phyloP scores from a whole-genome alignment of 2,888 invertebrate species.

The Apodemia mormo region DNA sequence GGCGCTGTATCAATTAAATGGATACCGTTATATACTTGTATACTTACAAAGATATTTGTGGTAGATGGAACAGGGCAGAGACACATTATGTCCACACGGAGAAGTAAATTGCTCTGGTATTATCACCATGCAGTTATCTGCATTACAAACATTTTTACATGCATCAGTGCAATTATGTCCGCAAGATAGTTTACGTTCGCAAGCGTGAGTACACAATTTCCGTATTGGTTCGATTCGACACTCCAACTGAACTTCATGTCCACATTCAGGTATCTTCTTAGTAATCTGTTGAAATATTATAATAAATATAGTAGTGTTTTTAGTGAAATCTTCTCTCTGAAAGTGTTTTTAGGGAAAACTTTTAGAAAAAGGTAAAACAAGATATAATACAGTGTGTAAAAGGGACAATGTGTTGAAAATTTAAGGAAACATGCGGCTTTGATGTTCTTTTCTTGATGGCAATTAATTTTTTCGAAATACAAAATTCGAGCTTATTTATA shows the following conservation, averaged over 20 bases:
- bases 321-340: too few species aligned
- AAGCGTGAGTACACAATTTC: constrained; percentile 59
- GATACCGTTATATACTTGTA: too few species aligned
- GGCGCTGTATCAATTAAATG: constrained; percentile 29
- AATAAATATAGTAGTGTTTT: too few species aligned
- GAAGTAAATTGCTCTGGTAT: constrained; percentile 46
- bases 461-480: too few species aligned
- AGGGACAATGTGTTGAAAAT: too few species aligned
- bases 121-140: constrained; percentile 51
- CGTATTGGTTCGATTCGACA: constrained; percentile 59
- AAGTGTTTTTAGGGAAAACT: too few species aligned
- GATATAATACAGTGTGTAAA: too few species aligned
- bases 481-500: too few species aligned
- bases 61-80: constrained; percentile 58
- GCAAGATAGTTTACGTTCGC: constrained; percentile 71
- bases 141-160: constrained; percentile 63
- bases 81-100: constrained; percentile 75
- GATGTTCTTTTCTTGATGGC: too few species aligned
- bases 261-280: constrained; percentile 66
- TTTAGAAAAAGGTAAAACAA: too few species aligned
- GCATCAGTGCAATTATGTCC: constrained; percentile 70
- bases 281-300: constrained; percentile 50
- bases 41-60: background rate
- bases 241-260: constrained; percentile 57
- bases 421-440: too few species aligned